phyloP scores from a whole-genome alignment of 2,797 vertebrate genomes.

The Macropodus opercularis region DNA sequence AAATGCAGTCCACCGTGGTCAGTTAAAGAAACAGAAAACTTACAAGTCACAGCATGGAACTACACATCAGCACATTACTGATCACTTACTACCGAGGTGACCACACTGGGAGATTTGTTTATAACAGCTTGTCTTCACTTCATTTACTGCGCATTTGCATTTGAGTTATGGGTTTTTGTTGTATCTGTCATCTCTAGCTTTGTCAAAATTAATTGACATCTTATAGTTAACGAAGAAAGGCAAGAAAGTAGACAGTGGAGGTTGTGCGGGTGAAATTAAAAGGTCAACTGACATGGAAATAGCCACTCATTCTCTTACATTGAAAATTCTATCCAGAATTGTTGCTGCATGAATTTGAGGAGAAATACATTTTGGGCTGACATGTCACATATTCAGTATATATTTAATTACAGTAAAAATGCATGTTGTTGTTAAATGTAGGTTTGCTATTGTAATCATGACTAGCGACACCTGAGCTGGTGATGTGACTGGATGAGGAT shows the following conservation, averaged over 20 bases:
- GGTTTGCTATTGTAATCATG: neutral
- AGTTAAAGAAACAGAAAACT: constrained; percentile 24
- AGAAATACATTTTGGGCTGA: neutral
- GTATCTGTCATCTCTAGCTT: too few species aligned
- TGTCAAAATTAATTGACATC: constrained; percentile 15
- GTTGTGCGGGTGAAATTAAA: constrained; percentile 27
- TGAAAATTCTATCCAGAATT: constrained; percentile 2
- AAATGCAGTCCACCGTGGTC: constrained; percentile 34
- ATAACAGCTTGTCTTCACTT: constrained; percentile 15
- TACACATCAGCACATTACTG: constrained; percentile 59
- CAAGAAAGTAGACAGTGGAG: constrained; percentile 2
- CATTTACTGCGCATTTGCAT: constrained; percentile 18
- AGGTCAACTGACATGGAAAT: constrained; percentile 59
- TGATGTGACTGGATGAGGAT: neutral
- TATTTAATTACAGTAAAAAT: too few species aligned
- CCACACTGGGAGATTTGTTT: constrained; percentile 19
- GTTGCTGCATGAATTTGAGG: constrained; percentile 6
- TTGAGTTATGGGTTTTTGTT: constrained; percentile 23
- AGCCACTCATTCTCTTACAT: constrained; percentile 2
- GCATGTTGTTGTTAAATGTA: too few species aligned
- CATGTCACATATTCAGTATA: too few species aligned
- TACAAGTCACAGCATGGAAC: constrained; percentile 51
- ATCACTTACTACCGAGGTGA: constrained; percentile 35
- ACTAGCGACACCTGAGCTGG: neutral
- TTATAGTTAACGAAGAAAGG: constrained; percentile 13